phyloP scores from a whole-genome alignment of 2,888 invertebrate genomes.

The Bugulina stolonifera region DNA sequence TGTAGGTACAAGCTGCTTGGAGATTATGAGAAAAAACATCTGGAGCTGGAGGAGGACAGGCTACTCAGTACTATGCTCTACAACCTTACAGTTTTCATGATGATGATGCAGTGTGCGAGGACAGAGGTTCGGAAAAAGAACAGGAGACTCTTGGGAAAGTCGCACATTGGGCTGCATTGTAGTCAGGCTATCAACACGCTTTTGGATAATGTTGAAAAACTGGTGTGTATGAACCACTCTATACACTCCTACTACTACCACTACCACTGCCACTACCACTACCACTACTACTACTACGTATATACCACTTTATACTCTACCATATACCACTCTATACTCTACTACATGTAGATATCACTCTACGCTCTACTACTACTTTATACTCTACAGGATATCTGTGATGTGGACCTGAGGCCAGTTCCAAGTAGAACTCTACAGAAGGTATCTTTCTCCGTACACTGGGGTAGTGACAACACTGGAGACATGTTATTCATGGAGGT shows the following conservation, averaged over 20 bases:
- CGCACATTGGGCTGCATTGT: constrained; percentile 94
- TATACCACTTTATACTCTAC: too few species aligned
- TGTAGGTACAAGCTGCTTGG: constrained; percentile 77
- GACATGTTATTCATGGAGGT: constrained; percentile 60
- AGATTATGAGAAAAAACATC: constrained; percentile 69
- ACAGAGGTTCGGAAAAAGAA: constrained; percentile 59
- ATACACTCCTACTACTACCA: too few species aligned
- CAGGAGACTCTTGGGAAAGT: constrained; percentile 90
- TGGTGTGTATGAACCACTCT: constrained; percentile 63
- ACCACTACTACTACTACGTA: too few species aligned
- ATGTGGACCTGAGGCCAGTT: constrained; percentile 90
- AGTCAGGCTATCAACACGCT: constrained; percentile 95
- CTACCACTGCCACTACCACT: too few species aligned
- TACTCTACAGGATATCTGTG: constrained; percentile 92
- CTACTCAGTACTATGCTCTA: constrained; percentile 89
- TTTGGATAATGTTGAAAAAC: constrained; percentile 84
- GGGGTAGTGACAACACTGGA: constrained; percentile 85
- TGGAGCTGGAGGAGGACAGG: constrained; percentile 96
- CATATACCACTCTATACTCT: too few species aligned
- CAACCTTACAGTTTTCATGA: constrained; percentile 90
- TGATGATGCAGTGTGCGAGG: constrained; percentile 81
- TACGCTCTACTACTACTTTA: too few species aligned
- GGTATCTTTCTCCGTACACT: constrained; percentile 95
- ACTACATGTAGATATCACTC: too few species aligned
- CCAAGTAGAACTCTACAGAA: constrained; percentile 91